phyloP scores from a whole-genome alignment of 1,140 invertebrate species.

The Caenorhabditis inopinata region DNA sequence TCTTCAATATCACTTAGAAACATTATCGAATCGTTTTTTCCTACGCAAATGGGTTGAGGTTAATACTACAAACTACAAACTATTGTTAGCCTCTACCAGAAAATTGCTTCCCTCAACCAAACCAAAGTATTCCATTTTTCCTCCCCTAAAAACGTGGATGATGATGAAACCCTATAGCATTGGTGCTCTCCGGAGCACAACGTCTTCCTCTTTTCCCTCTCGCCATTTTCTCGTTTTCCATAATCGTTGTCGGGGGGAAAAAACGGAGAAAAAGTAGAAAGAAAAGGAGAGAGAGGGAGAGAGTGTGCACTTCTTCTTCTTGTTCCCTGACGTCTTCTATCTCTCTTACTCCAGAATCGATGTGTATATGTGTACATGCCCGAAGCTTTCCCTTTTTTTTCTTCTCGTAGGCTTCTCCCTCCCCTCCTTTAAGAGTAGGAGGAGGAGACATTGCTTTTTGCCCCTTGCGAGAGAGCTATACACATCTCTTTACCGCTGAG shows the following conservation, averaged over 20 bases:
- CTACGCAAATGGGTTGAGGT: too few relatives aligned
- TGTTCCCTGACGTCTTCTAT: not conserved
- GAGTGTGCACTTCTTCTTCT: not conserved
- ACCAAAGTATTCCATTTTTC: too few relatives aligned
- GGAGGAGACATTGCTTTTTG: not conserved
- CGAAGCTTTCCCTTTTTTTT: not conserved
- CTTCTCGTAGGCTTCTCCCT: not conserved
- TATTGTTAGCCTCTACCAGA: not conserved
- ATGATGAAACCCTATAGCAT: slow-evolving; percentile 21
- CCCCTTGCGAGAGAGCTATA: not conserved
- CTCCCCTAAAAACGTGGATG: too few relatives aligned
- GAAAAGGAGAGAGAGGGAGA: too few relatives aligned
- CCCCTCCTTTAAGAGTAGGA: too few relatives aligned
- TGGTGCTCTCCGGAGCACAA: not conserved
- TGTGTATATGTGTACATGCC: too few relatives aligned
- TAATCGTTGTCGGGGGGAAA: not conserved
- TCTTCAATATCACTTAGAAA: too few relatives aligned
- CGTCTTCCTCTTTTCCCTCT: too few relatives aligned
- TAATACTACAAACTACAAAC: too few relatives aligned
- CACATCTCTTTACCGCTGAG: too few relatives aligned
- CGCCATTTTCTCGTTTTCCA: slow-evolving; percentile 3
- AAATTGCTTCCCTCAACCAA: too few relatives aligned
- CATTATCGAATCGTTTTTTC: too few relatives aligned
- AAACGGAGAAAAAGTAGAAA: not conserved
- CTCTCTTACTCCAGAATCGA: not conserved